A percentile compares a stretch with the other conserved stretches of the same genome.
Evolutionary conservation across 1,140 invertebrate genomes (phyloP).

Genomic region (Harlomillsia oculata): DNA sequence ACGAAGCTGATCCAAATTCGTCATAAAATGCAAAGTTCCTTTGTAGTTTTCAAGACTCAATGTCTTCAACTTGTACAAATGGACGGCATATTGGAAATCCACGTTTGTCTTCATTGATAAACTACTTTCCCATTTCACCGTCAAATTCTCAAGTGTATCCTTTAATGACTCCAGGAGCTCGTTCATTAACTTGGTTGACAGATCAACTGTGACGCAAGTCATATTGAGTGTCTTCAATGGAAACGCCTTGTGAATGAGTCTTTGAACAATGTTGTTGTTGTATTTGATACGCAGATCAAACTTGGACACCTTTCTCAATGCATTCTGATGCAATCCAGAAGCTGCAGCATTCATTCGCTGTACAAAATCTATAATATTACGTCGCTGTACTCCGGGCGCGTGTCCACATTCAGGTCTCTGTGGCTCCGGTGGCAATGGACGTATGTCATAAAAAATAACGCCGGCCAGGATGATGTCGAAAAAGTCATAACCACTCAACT

Average conservation of each 20-base stretch:
- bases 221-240: slow-evolving; percentile 4
- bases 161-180: background rate
- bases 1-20: slow-evolving; percentile 2
- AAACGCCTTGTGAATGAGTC: background rate
- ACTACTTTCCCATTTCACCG: no score
- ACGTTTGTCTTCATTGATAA: no score
- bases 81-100: no score
- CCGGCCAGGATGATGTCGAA: slow-evolving; percentile 5
- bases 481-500: slow-evolving; percentile 1
- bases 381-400: background rate
- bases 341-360: background rate
- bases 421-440: no score
- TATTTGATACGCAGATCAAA: slow-evolving; percentile 13
- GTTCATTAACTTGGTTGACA: background rate
- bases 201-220: slow-evolving; percentile 3
- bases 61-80: background rate
- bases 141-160: background rate
- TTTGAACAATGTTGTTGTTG: slow-evolving; percentile 5
- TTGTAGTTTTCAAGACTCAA: background rate
- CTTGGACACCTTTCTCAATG: background rate
- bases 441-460: slow-evolving; percentile 7
- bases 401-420: no score
- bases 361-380: background rate
- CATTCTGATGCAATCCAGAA: background rate
- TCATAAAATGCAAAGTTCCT: slow-evolving; percentile 3